These are phyloP conservation scores for Leptobrachium ailaonicum DNA, from an alignment of 2,113 vertebrate species.

Conservation along the genomic window DNA sequence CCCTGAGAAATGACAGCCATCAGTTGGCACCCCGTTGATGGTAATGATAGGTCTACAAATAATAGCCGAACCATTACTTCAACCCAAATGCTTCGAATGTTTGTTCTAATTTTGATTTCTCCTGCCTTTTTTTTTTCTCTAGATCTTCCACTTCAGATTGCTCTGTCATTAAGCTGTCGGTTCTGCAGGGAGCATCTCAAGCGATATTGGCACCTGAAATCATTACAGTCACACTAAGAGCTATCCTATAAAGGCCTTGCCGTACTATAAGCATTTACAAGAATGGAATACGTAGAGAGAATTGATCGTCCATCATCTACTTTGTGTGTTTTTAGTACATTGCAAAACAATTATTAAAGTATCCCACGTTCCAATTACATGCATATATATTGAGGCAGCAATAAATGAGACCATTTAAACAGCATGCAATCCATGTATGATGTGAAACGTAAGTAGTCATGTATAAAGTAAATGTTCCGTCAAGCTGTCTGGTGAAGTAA, in stretches of 20 bases:
- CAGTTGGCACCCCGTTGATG: slow-evolving; percentile 35
- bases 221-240: slow-evolving; percentile 34
- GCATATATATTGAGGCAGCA: neutral
- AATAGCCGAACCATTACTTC: slow-evolving; percentile 54
- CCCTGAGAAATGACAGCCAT: slow-evolving; percentile 54
- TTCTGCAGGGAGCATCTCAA: slow-evolving; percentile 28
- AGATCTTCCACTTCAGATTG: slow-evolving; percentile 51
- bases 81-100: slow-evolving; percentile 48
- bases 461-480: neutral
- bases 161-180: slow-evolving; percentile 45
- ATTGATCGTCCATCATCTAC: neutral
- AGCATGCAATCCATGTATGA: neutral
- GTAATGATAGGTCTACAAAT: slow-evolving; percentile 56
- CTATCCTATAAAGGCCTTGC: slow-evolving; percentile 9
- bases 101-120: slow-evolving; percentile 55
- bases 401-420: neutral
- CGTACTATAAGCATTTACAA: slow-evolving; percentile 21
- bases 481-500: too few relatives aligned
- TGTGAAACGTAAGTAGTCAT: neutral
- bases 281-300: slow-evolving; percentile 11
- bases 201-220: slow-evolving; percentile 42
- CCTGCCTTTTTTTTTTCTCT: slow-evolving; percentile 53
- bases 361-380: neutral
- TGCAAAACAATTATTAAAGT: slow-evolving; percentile 12
- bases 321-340: neutral